Evolutionary conservation across 2,113 vertebrate species (phyloP).

Genomic region (Hemicordylus capensis): DNA sequence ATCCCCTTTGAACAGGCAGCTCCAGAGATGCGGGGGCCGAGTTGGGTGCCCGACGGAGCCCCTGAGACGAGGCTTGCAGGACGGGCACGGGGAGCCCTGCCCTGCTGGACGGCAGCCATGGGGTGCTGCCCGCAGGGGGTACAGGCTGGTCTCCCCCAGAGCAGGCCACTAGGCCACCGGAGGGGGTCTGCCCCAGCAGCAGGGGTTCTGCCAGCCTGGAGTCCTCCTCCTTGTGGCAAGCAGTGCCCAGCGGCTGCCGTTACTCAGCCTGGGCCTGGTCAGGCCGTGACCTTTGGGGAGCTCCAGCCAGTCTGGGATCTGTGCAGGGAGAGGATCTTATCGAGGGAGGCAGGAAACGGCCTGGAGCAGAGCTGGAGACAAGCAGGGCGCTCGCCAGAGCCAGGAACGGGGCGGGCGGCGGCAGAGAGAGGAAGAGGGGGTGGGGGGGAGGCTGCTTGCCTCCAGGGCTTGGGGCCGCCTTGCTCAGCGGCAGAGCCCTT

Average conservation of each 20-base stretch:
- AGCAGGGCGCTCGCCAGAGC: not conserved
- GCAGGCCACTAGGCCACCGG: too few relatives aligned
- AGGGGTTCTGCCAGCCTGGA: too few relatives aligned
- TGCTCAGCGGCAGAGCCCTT: too few relatives aligned
- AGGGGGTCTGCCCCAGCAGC: too few relatives aligned
- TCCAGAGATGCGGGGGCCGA: not conserved
- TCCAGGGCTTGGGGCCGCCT: too few relatives aligned
- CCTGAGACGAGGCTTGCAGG: too few relatives aligned
- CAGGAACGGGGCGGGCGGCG: not conserved
- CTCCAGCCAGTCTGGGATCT: not conserved
- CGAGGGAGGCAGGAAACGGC: slow-evolving; percentile 12
- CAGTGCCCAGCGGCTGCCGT: too few relatives aligned
- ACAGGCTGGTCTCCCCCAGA: too few relatives aligned
- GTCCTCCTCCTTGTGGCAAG: too few relatives aligned
- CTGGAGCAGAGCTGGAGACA: not conserved
- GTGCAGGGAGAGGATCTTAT: slow-evolving; percentile 15
- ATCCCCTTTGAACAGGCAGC: not conserved
- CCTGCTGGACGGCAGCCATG: too few relatives aligned
- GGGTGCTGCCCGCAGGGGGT: too few relatives aligned
- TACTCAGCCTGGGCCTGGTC: not conserved
- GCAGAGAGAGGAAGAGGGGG: too few relatives aligned
- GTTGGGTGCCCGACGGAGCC: not conserved
- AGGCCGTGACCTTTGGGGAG: slow-evolving; percentile 5
- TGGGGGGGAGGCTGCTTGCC: not conserved
- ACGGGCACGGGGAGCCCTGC: not conserved